A percentile compares a stretch with the other conserved stretches of the same genome.
These are phyloP conservation scores for Plagodis pulveraria DNA, from an alignment of 2,888 invertebrate species.

Conservation along the genomic window DNA sequence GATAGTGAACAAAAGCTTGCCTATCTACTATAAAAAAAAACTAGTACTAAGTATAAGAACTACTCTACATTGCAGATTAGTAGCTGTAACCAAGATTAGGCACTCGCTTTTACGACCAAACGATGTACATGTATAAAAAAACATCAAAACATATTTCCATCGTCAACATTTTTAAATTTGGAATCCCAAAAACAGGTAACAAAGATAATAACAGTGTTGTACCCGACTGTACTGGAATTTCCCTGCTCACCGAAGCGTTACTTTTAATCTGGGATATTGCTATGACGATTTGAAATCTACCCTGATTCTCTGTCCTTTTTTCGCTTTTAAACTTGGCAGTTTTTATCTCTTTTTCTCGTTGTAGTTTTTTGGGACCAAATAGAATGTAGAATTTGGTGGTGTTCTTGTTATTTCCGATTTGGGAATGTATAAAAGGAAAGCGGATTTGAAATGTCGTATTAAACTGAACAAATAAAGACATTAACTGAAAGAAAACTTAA, in stretches of 20 bases:
- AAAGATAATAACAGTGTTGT: constrained; percentile 26
- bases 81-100: no score
- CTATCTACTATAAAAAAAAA: no score
- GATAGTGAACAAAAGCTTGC: no score
- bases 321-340: constrained; percentile 9
- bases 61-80: no score
- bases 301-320: constrained; percentile 31
- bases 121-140: no score
- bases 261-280: constrained; percentile 83
- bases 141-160: no score
- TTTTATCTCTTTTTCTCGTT: constrained; percentile 19
- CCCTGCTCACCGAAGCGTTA: constrained; percentile 75
- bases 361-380: constrained; percentile 22
- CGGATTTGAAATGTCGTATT: not conserved
- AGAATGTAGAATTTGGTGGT: constrained; percentile 8
- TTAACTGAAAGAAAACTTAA: no score
- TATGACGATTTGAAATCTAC: constrained; percentile 66
- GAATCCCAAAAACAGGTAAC: not conserved
- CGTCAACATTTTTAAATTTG: no score
- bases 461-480: no score
- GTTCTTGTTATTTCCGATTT: constrained; percentile 9
- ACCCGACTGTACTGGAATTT: constrained; percentile 44
- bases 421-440: not conserved
- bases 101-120: no score
- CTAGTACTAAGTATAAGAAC: no score